Base-by-base conservation (phyloP, 1,140 invertebrate genomes). In the Leucophenga varia region DNA sequence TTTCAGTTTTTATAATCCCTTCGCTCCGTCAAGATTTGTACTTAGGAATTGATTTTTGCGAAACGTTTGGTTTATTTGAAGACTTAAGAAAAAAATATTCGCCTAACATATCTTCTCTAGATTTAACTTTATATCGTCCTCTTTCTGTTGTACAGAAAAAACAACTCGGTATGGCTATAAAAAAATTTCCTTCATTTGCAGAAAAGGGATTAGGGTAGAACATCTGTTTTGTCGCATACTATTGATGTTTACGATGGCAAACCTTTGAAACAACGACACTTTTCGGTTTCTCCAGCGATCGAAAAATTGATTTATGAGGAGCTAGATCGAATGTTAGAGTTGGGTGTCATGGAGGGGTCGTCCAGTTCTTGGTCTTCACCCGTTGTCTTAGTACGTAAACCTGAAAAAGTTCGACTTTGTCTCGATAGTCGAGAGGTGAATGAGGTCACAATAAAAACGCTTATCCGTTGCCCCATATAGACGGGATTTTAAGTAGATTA, bases 401-500 rank as follows among this genome's bases (percentile, higher is more conserved):
- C 47, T 6, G 21, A 34, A 10, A 48, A 49, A 38, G 18, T 43
- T 6, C 21, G 47, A 28, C 35, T 49, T 12, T 49, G 47, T 38
- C 13, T 49, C 2, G 47, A 49, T 30, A 25, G 18, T 9, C 21
- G 47, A 10, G 42, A 42, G 17, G 13, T 49, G 9, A 49, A 49
- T 16, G 16, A 6, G 2, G 32, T 49, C 14, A 49, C 39, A 6
- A 20, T 49, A 4, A 42, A 42, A 25, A 76, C 43, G 60, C 61
- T 3, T 53, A 43, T 34, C 59, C 1, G 13, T 32, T 55, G 10
- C 54, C 58, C 0, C 35, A 60, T 12, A 72, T 58, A 34, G 61
- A 52, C 52, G 64, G 76, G 30, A 54, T 77, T 2, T 55, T 54
- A 1, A 67, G 71, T 40, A 52, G 52, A 20, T 36, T 77, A 1